These are phyloP conservation scores for Trachelus stipa DNA, from an alignment of 2,888 invertebrate genomes.

Conservation along the genomic window DNA sequence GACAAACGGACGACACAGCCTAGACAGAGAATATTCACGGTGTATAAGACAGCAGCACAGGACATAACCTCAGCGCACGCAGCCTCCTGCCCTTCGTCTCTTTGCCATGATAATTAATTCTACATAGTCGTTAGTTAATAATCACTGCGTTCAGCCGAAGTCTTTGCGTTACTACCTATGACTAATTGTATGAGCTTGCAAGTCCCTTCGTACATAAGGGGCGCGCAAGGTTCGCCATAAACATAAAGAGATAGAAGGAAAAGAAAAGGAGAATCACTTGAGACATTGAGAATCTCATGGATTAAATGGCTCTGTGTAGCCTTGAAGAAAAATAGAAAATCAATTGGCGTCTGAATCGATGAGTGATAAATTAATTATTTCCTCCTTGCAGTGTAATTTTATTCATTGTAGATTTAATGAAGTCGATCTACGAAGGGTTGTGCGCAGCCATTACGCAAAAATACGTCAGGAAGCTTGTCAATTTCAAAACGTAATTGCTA, in stretches of 20 bases:
- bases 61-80: conserved; percentile 49
- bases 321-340: not conserved
- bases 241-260: not conserved
- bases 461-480: conserved; percentile 2
- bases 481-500: not conserved
- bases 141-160: not conserved
- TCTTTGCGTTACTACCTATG: not conserved
- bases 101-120: conserved; percentile 35
- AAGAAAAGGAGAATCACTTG: not conserved
- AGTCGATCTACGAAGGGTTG: not conserved
- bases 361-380: not conserved
- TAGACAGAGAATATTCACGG: conserved; percentile 61
- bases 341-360: not conserved
- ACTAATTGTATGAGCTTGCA: not conserved
- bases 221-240: not conserved
- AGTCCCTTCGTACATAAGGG: not conserved
- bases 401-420: not conserved
- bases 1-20: conserved; percentile 57
- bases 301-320: not conserved
- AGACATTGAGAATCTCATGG: not conserved
- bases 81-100: conserved; percentile 31
- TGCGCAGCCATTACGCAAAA: not conserved
- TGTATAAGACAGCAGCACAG: conserved; percentile 52
- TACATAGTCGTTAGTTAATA: not conserved
- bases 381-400: not conserved